These are phyloP conservation scores for Phalacrocorax brasilianus DNA, from an alignment of 2,113 vertebrate genomes.

Conservation along the genomic window DNA sequence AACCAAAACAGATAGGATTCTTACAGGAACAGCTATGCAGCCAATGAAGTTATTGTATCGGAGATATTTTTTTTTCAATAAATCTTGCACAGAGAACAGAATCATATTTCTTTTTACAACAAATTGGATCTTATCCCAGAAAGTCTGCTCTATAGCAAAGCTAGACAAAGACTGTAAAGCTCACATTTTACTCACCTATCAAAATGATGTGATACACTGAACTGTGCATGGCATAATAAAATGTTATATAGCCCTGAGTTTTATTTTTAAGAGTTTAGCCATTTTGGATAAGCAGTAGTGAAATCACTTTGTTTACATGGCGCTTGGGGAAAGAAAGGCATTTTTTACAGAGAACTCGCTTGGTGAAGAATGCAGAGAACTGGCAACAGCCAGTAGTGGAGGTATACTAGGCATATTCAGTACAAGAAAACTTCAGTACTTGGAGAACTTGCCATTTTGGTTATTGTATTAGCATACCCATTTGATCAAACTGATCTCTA, in stretches of 20 bases:
- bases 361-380: neutral
- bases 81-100: neutral
- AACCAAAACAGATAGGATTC: conserved; percentile 10
- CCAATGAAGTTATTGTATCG: neutral
- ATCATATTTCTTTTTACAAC: neutral
- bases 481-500: neutral
- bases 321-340: neutral
- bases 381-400: neutral
- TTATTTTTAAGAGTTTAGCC: neutral
- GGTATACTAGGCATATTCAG: neutral
- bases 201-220: neutral
- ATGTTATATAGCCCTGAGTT: neutral
- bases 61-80: neutral
- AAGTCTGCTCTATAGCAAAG: neutral
- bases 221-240: neutral
- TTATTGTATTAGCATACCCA: accelerated
- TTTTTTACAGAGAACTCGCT: neutral
- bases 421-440: neutral
- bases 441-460: neutral
- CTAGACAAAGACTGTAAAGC: neutral
- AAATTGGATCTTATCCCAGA: neutral
- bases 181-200: neutral
- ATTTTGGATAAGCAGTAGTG: neutral
- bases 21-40: neutral
- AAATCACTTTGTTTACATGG: neutral